Evolutionary conservation across 2,113 vertebrate genomes (phyloP).

Genomic region (Phycodurus eques): DNA sequence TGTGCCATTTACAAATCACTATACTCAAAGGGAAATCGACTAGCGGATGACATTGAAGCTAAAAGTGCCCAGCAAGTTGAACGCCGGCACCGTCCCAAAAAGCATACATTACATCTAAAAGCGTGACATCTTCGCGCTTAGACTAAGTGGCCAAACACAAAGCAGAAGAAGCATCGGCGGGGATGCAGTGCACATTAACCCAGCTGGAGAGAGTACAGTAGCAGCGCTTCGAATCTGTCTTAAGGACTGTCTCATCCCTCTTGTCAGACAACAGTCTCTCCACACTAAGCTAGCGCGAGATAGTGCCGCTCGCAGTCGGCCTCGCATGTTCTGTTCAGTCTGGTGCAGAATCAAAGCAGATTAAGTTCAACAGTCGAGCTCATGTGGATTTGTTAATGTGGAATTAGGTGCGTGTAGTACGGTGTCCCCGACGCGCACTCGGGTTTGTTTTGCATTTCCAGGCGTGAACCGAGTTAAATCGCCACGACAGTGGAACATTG

Average conservation of each 20-base stretch:
- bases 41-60: slow-evolving; percentile 72
- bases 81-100: slow-evolving; percentile 36
- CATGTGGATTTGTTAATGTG: slow-evolving; percentile 38
- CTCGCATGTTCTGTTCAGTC: slow-evolving; percentile 36
- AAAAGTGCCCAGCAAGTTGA: slow-evolving; percentile 49
- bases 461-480: slow-evolving; percentile 33
- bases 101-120: slow-evolving; percentile 39
- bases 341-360: slow-evolving; percentile 54
- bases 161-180: slow-evolving; percentile 8
- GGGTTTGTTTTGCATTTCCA: slow-evolving; percentile 21
- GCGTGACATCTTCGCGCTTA: slow-evolving; percentile 18
- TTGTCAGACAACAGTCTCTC: slow-evolving; percentile 54
- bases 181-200: slow-evolving; percentile 21
- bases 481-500: slow-evolving; percentile 53
- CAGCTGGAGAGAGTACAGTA: slow-evolving; percentile 39
- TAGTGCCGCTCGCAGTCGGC: slow-evolving; percentile 12
- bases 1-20: slow-evolving; percentile 64
- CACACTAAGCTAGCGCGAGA: slow-evolving; percentile 56
- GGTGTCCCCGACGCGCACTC: neutral
- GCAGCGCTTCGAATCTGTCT: slow-evolving; percentile 45
- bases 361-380: slow-evolving; percentile 50
- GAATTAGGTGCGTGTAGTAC: neutral
- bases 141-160: slow-evolving; percentile 28
- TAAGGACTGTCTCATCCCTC: slow-evolving; percentile 44
- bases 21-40: slow-evolving; percentile 60